phyloP scores from a whole-genome alignment of 2,113 vertebrate species.

The Electrona antarctica region DNA sequence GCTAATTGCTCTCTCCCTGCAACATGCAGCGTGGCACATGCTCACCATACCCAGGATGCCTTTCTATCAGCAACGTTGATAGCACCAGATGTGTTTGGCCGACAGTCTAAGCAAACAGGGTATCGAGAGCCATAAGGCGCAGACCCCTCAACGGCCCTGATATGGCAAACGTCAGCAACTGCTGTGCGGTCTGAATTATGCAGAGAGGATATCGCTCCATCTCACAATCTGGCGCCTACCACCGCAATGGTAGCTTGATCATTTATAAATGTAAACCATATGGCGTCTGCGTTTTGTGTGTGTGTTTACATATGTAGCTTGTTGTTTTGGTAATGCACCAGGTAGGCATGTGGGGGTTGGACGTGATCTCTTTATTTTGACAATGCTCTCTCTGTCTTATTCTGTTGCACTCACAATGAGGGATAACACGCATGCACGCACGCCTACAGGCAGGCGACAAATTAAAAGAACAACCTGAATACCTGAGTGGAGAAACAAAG shows the following conservation, averaged over 20 bases:
- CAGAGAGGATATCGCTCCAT: neutral
- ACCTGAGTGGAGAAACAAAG: no score
- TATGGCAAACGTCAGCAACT: neutral
- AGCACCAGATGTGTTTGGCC: neutral
- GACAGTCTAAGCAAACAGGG: slow-evolving; percentile 5
- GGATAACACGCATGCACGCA: neutral
- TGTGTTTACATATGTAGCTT: no score
- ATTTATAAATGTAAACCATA: no score
- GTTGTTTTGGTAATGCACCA: no score
- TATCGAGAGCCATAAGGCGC: slow-evolving; percentile 7
- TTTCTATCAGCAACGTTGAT: neutral
- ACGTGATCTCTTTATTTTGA: no score
- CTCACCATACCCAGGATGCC: neutral
- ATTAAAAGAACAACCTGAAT: no score
- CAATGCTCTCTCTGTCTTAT: neutral
- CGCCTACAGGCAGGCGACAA: slow-evolving; percentile 13
- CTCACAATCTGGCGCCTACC: no score
- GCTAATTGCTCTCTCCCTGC: neutral
- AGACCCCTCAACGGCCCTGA: neutral
- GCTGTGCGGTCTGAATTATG: neutral
- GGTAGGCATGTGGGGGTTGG: no score
- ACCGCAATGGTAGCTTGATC: no score
- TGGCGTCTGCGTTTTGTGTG: no score
- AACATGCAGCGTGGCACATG: neutral
- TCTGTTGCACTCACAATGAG: neutral